Conservation (phyloP, 2,797 vertebrate species). For the Sarcophilus harrisii region DNA sequence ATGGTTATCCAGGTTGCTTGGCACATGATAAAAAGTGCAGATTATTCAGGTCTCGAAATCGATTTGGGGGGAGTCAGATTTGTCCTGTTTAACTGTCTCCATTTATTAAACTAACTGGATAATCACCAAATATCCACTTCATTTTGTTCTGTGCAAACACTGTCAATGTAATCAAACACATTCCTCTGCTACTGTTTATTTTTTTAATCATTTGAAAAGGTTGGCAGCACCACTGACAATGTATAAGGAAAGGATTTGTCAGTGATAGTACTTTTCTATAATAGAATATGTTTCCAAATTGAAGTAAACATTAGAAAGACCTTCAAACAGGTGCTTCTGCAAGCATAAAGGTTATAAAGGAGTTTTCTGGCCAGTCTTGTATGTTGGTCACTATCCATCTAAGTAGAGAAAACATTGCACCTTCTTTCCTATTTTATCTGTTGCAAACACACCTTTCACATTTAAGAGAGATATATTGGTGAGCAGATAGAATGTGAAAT, state of each 20-base stretch:
- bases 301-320: slow-evolving; percentile 39
- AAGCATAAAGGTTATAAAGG: neutral
- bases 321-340: slow-evolving; percentile 23
- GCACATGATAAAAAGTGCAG: neutral
- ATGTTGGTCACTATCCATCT: neutral
- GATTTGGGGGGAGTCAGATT: neutral
- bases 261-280: neutral
- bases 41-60: slow-evolving; percentile 12
- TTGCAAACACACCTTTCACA: neutral
- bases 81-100: neutral
- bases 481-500: neutral
- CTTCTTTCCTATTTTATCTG: neutral
- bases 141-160: neutral
- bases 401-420: neutral
- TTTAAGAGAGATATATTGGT: neutral
- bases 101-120: slow-evolving; percentile 14
- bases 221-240: neutral
- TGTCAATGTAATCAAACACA: neutral
- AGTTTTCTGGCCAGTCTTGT: slow-evolving; percentile 1
- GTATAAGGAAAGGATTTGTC: slow-evolving; percentile 1
- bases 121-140: neutral
- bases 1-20: neutral
- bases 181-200: neutral
- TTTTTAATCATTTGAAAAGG: slow-evolving; percentile 1
- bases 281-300: slow-evolving; percentile 25